Conservation (phyloP, 2,888 invertebrate species). For the Rhagophthalmus giganteus region DNA sequence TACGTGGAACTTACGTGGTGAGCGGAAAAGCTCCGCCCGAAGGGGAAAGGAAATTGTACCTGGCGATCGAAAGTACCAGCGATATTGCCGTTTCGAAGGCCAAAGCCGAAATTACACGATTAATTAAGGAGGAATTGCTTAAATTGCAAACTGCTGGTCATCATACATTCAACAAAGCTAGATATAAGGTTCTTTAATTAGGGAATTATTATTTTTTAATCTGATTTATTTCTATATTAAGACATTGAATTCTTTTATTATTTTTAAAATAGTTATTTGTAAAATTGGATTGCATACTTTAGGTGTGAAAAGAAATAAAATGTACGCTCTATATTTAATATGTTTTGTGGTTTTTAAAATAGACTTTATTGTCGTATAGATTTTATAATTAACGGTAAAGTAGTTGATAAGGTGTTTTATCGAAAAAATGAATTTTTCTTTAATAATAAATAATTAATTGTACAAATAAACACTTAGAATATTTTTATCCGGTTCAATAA, state of each 20-base stretch:
- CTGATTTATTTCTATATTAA: neutral
- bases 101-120: constrained; percentile 93
- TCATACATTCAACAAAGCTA: constrained; percentile 85
- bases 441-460: no score
- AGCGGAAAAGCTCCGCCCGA: constrained; percentile 88
- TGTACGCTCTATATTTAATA: no score
- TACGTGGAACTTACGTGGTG: constrained; percentile 94
- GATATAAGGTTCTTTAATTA: constrained; percentile 90
- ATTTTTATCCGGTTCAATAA: no score
- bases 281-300: neutral
- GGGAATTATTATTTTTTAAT: neutral
- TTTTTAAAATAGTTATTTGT: no score
- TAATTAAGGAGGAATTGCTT: constrained; percentile 97
- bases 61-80: constrained; percentile 98
- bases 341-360: no score
- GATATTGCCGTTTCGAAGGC: constrained; percentile 95
- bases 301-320: no score
- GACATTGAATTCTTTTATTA: no score
- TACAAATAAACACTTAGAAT: no score
- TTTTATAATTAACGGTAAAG: no score
- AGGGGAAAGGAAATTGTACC: constrained; percentile 92
- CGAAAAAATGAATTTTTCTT: no score
- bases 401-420: no score
- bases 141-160: constrained; percentile 86
- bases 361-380: no score